phyloP scores from a whole-genome alignment of 1,140 invertebrate species.

The Macrobrachium nipponense region DNA sequence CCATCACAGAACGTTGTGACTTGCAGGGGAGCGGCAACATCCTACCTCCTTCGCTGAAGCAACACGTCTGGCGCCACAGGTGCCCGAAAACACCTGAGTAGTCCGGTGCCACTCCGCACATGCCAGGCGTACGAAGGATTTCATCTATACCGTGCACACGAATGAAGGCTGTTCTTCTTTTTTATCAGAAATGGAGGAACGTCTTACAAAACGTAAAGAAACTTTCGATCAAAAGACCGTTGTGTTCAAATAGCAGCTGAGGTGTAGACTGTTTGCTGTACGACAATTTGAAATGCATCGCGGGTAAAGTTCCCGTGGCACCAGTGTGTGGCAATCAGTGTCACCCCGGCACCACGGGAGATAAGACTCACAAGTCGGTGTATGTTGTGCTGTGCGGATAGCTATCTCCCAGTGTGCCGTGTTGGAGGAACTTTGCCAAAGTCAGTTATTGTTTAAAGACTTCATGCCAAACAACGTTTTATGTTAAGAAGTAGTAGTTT shows the following conservation, averaged over 20 bases:
- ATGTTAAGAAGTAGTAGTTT: too few relatives aligned
- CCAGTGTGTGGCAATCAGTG: slow-evolving; percentile 41
- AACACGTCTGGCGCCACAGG: slow-evolving; percentile 54
- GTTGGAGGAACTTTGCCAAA: background rate
- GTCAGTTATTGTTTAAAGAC: too few relatives aligned
- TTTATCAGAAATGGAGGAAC: background rate
- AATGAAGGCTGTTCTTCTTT: background rate
- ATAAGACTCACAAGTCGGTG: slow-evolving; percentile 5
- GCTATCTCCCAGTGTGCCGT: background rate
- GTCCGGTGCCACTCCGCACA: slow-evolving; percentile 30
- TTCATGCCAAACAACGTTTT: too few relatives aligned
- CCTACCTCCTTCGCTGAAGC: slow-evolving; percentile 22
- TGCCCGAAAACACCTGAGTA: slow-evolving; percentile 51
- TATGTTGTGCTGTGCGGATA: background rate
- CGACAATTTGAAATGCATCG: slow-evolving; percentile 21
- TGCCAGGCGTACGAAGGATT: slow-evolving; percentile 24
- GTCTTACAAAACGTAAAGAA: background rate
- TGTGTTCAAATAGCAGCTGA: background rate
- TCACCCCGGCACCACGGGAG: slow-evolving; percentile 50
- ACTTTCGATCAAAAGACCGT: background rate
- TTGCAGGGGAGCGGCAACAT: slow-evolving; percentile 2
- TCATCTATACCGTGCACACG: background rate
- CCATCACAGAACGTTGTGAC: background rate
- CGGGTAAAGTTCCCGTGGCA: slow-evolving; percentile 40
- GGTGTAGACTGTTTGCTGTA: background rate